Conservation (phyloP, 1,140 invertebrate genomes). For the Cylas formicarius region DNA sequence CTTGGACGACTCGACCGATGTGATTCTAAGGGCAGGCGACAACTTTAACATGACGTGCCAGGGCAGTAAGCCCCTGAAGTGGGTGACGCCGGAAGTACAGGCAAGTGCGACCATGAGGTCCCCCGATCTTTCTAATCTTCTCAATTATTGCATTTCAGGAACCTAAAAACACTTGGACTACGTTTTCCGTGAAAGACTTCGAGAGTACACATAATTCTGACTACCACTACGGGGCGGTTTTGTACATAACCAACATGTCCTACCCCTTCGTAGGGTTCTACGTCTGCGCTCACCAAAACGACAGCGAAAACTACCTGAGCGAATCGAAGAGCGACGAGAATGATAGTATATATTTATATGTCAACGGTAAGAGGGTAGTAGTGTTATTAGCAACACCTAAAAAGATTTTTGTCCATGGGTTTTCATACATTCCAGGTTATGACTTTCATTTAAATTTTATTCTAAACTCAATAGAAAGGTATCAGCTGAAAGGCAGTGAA, state of each 20-base stretch:
- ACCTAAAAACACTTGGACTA: conserved; percentile 39
- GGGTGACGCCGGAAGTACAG: neutral
- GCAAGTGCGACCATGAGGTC: neutral
- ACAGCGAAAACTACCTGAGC: too few species aligned
- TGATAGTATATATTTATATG: conserved; percentile 56
- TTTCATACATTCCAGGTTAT: too few species aligned
- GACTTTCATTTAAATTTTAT: too few species aligned
- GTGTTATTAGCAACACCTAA: conserved; percentile 6
- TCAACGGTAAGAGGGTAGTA: conserved; percentile 56
- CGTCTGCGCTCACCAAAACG: conserved; percentile 33
- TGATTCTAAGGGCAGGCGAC: neutral
- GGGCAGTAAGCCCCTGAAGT: conserved; percentile 2
- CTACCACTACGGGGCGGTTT: conserved; percentile 45
- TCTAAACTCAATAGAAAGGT: too few species aligned
- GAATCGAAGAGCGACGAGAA: conserved; percentile 42
- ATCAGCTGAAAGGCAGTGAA: too few species aligned
- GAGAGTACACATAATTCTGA: conserved; percentile 48
- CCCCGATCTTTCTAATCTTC: neutral
- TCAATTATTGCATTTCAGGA: conserved; percentile 33
- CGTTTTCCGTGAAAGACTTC: conserved; percentile 41
- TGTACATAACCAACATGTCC: conserved; percentile 43
- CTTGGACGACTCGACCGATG: neutral
- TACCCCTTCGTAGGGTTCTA: conserved; percentile 35
- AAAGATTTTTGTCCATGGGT: conserved; percentile 6
- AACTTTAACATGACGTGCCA: conserved; percentile 8